Evolutionary conservation across 2,888 invertebrate species (phyloP).

Genomic region (Mythimna vitellina): DNA sequence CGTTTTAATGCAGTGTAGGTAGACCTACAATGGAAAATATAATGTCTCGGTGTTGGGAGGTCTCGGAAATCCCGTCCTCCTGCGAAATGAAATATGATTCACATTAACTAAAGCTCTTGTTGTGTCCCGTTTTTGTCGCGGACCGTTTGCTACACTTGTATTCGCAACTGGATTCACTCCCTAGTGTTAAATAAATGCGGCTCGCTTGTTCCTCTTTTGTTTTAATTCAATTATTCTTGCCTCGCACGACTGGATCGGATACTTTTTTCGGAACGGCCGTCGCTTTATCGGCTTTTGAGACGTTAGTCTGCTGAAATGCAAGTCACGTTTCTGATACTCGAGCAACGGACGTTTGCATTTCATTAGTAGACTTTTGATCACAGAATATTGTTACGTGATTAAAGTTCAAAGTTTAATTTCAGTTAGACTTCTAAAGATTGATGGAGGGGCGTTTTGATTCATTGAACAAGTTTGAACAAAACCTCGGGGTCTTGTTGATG

Average conservation of each 20-base stretch:
- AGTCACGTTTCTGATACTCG: constrained; percentile 64
- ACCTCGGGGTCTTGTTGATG: constrained; percentile 29
- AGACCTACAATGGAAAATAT: constrained; percentile 73
- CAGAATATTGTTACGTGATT: constrained; percentile 65
- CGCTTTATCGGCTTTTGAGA: constrained; percentile 60
- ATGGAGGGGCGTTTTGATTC: constrained; percentile 54
- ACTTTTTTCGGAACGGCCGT: constrained; percentile 62
- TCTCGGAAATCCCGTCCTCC: constrained; percentile 80
- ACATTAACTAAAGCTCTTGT: constrained; percentile 85
- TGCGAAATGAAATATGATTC: constrained; percentile 85
- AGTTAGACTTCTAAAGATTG: constrained; percentile 50
- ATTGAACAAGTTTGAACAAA: constrained; percentile 48
- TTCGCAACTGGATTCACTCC: constrained; percentile 77
- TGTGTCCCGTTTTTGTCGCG: constrained; percentile 83
- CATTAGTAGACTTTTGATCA: constrained; percentile 65
- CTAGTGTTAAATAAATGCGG: constrained; percentile 75
- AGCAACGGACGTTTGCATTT: constrained; percentile 63
- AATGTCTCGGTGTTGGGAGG: constrained; percentile 72
- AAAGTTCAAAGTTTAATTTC: constrained; percentile 61
- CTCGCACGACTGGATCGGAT: constrained; percentile 64
- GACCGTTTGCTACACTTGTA: constrained; percentile 78
- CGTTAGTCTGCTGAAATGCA: constrained; percentile 58
- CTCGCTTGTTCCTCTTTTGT: constrained; percentile 69
- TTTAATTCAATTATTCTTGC: constrained; percentile 73
- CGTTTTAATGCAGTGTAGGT: constrained; percentile 76